A percentile compares a stretch with the other conserved stretches of the same genome.
Evolutionary conservation across 2,888 invertebrate species (phyloP).

Genomic region (Malthinus flaveolus): DNA sequence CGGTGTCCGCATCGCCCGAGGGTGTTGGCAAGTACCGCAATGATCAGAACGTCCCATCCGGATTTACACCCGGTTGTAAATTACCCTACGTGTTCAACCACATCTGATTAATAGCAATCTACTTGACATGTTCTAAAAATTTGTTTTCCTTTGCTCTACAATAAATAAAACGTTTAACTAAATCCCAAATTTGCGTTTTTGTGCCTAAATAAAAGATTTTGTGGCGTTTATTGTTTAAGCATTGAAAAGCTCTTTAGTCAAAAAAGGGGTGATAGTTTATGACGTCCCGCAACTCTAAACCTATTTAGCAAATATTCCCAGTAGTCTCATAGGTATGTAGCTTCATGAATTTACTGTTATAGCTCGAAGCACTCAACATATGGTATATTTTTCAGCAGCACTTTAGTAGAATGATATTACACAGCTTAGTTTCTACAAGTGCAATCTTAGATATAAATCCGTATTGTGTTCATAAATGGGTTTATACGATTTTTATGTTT

Average conservation of each 20-base stretch:
- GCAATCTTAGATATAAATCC: conserved; percentile 15
- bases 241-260: conserved; percentile 12
- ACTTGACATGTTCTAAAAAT: conserved; percentile 30
- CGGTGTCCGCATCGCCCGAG: conserved; percentile 28
- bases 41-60: conserved; percentile 25
- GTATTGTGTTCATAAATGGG: background rate
- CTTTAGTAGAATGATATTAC: conserved; percentile 32
- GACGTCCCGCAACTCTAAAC: conserved; percentile 16
- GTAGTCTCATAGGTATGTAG: conserved; percentile 28
- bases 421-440: conserved; percentile 25
- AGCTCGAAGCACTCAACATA: conserved; percentile 43
- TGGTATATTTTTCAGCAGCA: conserved; percentile 41
- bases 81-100: conserved; percentile 22
- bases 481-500: background rate
- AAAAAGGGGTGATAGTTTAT: conserved; percentile 15
- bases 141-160: conserved; percentile 20
- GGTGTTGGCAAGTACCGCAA: conserved; percentile 28
- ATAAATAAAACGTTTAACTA: conserved; percentile 5
- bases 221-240: background rate
- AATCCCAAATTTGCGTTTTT: conserved; percentile 8
- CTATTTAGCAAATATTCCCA: conserved; percentile 23
- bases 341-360: conserved; percentile 41
- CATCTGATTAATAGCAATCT: conserved; percentile 29
- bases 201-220: background rate
- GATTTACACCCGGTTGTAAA: conserved; percentile 30